These are phyloP conservation scores for Stomatorhinus ivindoensis DNA, from an alignment of 2,113 vertebrate genomes.

Conservation along the genomic window DNA sequence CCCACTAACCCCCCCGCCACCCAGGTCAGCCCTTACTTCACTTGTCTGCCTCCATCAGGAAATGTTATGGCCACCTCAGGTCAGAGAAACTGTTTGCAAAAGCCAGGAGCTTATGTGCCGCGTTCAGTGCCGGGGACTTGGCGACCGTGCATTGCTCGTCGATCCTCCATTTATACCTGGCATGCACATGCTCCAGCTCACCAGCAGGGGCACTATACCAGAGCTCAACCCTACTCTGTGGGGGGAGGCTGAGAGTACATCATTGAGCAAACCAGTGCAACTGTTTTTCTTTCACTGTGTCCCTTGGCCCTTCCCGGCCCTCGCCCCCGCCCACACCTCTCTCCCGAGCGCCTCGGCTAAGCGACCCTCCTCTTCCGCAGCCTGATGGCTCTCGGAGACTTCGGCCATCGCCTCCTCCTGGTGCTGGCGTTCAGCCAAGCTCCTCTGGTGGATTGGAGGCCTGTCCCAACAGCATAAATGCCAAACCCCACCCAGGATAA, in stretches of 20 bases:
- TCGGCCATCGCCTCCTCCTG: conserved; percentile 18
- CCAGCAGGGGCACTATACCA: not conserved
- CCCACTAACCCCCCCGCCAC: not conserved
- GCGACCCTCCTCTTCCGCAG: not conserved
- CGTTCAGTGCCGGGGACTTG: not conserved
- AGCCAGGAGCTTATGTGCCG: not conserved
- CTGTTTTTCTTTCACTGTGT: not conserved
- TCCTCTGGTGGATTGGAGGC: conserved; percentile 29
- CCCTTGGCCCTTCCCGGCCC: not conserved
- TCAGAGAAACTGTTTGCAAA: not conserved
- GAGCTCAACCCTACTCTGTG: not conserved
- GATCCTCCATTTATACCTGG: not conserved
- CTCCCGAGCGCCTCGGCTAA: not conserved
- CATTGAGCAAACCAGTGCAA: not conserved
- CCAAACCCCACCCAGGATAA: conserved; percentile 42
- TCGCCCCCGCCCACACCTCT: not conserved
- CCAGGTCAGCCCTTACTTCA: not conserved
- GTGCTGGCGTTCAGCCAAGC: conserved; percentile 33
- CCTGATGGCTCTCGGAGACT: not conserved
- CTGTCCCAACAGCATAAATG: conserved; percentile 45
- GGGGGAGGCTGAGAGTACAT: not conserved
- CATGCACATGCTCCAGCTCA: not conserved
- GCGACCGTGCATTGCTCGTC: not conserved
- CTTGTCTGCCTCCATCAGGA: not conserved
- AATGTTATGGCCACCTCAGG: not conserved